Percentiles rank a stretch among this genome's conserved stretches.
phyloP scores from a whole-genome alignment of 2,888 invertebrate genomes.

The Acleris sparsana region DNA sequence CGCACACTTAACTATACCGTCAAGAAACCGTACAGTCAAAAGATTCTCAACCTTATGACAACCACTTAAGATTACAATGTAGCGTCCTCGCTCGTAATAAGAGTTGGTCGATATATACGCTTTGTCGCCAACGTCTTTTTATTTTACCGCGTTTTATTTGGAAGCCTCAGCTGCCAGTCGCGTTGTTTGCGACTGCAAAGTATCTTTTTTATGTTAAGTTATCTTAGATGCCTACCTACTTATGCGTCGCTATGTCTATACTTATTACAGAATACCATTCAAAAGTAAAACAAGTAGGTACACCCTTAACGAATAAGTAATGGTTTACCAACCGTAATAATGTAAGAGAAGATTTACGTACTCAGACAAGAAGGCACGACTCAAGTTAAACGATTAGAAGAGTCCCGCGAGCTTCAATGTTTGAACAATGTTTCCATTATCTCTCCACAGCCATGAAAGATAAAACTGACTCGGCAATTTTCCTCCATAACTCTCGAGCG shows the following conservation, averaged over 20 bases:
- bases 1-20: constrained; percentile 53
- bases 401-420: constrained; percentile 61
- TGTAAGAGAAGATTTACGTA: constrained; percentile 25
- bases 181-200: constrained; percentile 47
- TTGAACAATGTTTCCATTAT: constrained; percentile 79
- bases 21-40: constrained; percentile 35
- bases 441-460: constrained; percentile 72
- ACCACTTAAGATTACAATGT: constrained; percentile 1
- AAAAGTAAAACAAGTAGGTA: too few relatives aligned
- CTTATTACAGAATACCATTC: not conserved
- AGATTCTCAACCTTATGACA: constrained; percentile 51
- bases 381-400: constrained; percentile 79
- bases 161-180: constrained; percentile 76
- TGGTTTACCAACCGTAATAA: not conserved
- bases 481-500: constrained; percentile 77
- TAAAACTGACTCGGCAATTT: constrained; percentile 80
- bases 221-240: constrained; percentile 23
- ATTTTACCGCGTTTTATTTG: constrained; percentile 81
- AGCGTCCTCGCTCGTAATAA: constrained; percentile 25
- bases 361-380: constrained; percentile 61
- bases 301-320: too few relatives aligned
- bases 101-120: constrained; percentile 63
- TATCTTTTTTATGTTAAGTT: constrained; percentile 35
- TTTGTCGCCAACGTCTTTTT: constrained; percentile 79
- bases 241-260: constrained; percentile 9